phyloP scores from a whole-genome alignment of 2,113 vertebrate genomes.

The Collichthys lucidus region DNA sequence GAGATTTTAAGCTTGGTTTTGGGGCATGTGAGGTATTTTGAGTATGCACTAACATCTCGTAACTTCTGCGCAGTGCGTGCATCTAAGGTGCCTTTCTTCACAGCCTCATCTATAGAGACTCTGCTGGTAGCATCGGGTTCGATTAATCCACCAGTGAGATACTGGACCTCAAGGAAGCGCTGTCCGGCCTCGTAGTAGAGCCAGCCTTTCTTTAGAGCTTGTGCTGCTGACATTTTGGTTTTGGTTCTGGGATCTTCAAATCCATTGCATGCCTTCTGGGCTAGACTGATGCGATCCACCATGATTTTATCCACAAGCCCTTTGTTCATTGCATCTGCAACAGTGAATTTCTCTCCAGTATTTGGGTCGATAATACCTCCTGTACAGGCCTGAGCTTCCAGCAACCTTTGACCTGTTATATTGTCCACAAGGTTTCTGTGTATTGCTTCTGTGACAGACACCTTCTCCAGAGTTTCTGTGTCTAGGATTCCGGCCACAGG shows the following conservation, averaged over 20 bases:
- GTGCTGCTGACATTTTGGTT: slow-evolving; percentile 96
- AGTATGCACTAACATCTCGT: slow-evolving; percentile 91
- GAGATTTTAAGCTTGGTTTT: slow-evolving; percentile 99
- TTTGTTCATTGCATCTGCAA: slow-evolving; percentile 89
- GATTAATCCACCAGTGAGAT: slow-evolving; percentile 95
- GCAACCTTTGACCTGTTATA: slow-evolving; percentile 94
- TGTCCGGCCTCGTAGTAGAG: slow-evolving; percentile 97
- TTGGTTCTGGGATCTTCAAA: slow-evolving; percentile 98
- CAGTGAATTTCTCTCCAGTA: slow-evolving; percentile 89
- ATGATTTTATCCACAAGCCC: slow-evolving; percentile 96
- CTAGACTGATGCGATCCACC: slow-evolving; percentile 97
- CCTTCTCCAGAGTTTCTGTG: slow-evolving; percentile 97
- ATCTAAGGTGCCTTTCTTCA: slow-evolving; percentile 93
- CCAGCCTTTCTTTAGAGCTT: slow-evolving; percentile 98
- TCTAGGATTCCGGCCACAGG: slow-evolving; percentile 96
- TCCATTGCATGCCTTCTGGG: slow-evolving; percentile 96
- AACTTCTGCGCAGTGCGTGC: slow-evolving; percentile 95
- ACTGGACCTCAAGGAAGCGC: slow-evolving; percentile 97
- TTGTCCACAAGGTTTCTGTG: slow-evolving; percentile 96
- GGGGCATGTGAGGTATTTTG: slow-evolving; percentile 98
- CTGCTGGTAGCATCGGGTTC: slow-evolving; percentile 89
- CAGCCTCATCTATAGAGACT: slow-evolving; percentile 91
- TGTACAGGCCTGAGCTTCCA: slow-evolving; percentile 96
- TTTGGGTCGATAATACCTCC: slow-evolving; percentile 95
- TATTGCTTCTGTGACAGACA: slow-evolving; percentile 96